A percentile compares a stretch with the other conserved stretches of the same genome.
Evolutionary conservation across 2,113 vertebrate species (phyloP).

Genomic region (Sturnus vulgaris): DNA sequence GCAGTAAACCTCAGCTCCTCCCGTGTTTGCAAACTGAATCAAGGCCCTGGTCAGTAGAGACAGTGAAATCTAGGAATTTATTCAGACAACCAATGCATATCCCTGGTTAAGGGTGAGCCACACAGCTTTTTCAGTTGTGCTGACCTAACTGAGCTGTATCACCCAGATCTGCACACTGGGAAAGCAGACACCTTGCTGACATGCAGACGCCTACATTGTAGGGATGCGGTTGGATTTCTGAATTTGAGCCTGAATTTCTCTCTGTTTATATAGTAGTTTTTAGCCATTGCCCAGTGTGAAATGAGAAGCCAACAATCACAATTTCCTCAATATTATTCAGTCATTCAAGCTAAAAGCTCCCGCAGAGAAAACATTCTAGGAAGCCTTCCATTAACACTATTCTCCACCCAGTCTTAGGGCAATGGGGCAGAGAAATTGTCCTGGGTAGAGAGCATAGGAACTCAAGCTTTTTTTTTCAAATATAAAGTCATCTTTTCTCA

Average conservation of each 20-base stretch:
- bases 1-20: background rate
- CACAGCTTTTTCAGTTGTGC: background rate
- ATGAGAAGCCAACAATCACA: background rate
- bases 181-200: background rate
- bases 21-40: background rate
- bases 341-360: background rate
- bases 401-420: background rate
- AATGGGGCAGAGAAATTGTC: background rate
- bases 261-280: background rate
- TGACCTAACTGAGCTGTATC: background rate
- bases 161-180: background rate
- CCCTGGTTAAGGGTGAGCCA: background rate
- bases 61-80: background rate
- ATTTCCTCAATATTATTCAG: background rate
- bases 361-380: background rate
- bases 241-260: background rate
- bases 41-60: background rate
- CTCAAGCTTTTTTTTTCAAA: background rate
- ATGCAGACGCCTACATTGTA: background rate
- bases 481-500: background rate
- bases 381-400: background rate
- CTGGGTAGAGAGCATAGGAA: background rate
- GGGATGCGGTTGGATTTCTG: background rate
- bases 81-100: background rate
- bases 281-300: background rate